Conservation (phyloP, 2,888 invertebrate genomes). For the Acanthosepion pharaonis region DNA sequence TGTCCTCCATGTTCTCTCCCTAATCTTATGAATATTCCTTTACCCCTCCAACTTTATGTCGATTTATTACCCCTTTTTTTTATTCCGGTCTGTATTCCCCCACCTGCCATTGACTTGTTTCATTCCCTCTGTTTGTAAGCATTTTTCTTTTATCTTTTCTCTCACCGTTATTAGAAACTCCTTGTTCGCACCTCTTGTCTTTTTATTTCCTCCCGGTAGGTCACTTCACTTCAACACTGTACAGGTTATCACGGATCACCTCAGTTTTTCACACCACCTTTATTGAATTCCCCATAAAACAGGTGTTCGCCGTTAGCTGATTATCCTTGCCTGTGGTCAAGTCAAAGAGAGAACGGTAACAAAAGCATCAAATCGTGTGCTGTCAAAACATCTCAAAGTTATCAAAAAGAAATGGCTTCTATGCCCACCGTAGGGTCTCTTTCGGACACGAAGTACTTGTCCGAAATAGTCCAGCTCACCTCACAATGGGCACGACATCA, state of each 20-base stretch:
- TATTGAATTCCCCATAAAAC: neutral
- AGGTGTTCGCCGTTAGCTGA: neutral
- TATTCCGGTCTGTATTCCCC: neutral
- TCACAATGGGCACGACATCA: neutral
- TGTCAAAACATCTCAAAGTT: neutral
- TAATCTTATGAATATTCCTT: neutral
- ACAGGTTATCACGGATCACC: neutral
- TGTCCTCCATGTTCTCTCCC: no score
- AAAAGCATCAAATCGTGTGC: neutral
- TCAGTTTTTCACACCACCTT: neutral
- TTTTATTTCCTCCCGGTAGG: neutral
- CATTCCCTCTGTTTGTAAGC: neutral
- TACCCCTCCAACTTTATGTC: neutral
- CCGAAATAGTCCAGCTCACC: neutral
- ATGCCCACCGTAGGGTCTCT: neutral
- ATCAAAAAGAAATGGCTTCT: neutral
- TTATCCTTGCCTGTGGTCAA: neutral
- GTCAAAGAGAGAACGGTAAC: neutral
- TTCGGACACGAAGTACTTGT: neutral
- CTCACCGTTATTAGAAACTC: neutral
- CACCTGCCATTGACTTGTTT: neutral
- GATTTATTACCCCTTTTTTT: neutral
- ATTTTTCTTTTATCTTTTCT: neutral
- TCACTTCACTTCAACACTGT: neutral
- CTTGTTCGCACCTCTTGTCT: slow-evolving; percentile 22